Conservation (phyloP, 2,113 vertebrate genomes). For the Triplophysa tibetana region DNA sequence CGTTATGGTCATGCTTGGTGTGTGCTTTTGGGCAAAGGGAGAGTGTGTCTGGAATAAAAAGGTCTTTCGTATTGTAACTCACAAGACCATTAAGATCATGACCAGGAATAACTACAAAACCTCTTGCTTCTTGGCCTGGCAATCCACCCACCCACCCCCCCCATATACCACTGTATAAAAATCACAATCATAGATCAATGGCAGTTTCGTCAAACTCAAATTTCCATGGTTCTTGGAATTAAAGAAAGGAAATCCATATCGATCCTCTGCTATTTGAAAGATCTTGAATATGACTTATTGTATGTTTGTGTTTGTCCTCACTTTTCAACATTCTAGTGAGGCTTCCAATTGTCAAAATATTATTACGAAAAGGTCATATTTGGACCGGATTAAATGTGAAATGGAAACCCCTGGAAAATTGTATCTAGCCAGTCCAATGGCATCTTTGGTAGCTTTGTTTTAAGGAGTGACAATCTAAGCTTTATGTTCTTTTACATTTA, state of each 20-base stretch:
- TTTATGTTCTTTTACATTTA: neutral
- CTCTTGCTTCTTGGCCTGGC: slow-evolving; percentile 8
- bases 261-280: neutral
- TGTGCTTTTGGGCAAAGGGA: slow-evolving; percentile 63
- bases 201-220: neutral
- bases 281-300: slow-evolving; percentile 2
- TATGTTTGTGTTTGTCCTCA: slow-evolving; percentile 1
- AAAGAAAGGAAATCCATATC: neutral
- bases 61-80: slow-evolving; percentile 51
- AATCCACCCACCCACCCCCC: neutral
- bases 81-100: slow-evolving; percentile 65
- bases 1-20: slow-evolving; percentile 65
- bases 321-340: slow-evolving; percentile 8
- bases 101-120: slow-evolving; percentile 71
- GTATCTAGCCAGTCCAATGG: neutral
- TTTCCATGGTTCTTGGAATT: neutral
- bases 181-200: neutral
- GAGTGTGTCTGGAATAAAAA: slow-evolving; percentile 74
- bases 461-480: neutral
- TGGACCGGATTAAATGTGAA: slow-evolving; percentile 5
- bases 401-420: slow-evolving; percentile 1
- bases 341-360: neutral
- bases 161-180: neutral
- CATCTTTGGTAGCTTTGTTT: slow-evolving; percentile 25
- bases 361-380: neutral